Percentiles rank a stretch among this genome's conserved stretches.
Conservation (phyloP, 2,888 invertebrate species). For the Ctenicera cuprea region DNA sequence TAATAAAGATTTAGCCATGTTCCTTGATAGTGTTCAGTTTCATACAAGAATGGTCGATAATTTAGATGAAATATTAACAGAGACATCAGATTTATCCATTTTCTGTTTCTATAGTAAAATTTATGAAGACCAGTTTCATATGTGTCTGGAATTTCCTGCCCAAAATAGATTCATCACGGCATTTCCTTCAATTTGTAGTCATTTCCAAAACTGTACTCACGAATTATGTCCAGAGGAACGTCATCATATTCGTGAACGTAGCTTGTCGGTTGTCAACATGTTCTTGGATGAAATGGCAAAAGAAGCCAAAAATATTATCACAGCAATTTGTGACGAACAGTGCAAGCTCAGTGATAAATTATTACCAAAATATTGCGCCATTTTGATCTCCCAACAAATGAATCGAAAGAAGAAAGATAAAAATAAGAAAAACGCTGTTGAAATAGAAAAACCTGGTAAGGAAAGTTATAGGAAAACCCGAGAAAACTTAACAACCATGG, state of each 20-base stretch:
- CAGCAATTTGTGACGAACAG: conserved; percentile 98
- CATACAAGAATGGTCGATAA: conserved; percentile 99
- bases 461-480: conserved; percentile 97
- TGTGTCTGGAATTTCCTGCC: conserved; percentile 99
- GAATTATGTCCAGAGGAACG: conserved; percentile 99
- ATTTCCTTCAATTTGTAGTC: conserved; percentile 97
- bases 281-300: conserved; percentile 99
- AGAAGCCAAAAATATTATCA: conserved; percentile 98
- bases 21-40: conserved; percentile 96
- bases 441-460: conserved; percentile 93
- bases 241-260: conserved; percentile 96
- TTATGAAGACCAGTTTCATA: conserved; percentile 98
- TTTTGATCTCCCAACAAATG: conserved; percentile 90
- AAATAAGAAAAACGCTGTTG: conserved; percentile 89
- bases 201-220: conserved; percentile 98
- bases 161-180: conserved; percentile 98
- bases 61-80: conserved; percentile 96
- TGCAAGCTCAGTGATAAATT: conserved; percentile 97
- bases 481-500: conserved; percentile 98
- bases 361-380: conserved; percentile 96
- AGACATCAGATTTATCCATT: conserved; percentile 97
- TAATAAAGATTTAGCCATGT: conserved; percentile 89
- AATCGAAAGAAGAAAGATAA: conserved; percentile 95
- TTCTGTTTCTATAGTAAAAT: conserved; percentile 98
- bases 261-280: conserved; percentile 96